phyloP scores from a whole-genome alignment of 2,888 invertebrate genomes.

The Fabriciana adippe region DNA sequence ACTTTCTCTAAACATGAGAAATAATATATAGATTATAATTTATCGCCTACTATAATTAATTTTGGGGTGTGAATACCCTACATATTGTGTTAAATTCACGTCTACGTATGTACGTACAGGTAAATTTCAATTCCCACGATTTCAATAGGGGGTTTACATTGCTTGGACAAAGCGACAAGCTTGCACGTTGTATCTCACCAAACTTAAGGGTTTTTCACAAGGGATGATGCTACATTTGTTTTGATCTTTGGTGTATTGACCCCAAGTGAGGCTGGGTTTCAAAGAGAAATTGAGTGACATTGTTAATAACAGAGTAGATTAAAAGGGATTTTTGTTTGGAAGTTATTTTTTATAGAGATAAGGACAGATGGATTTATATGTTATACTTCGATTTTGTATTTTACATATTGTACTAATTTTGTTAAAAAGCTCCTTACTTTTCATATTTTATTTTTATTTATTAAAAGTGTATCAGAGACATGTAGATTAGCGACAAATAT shows the following conservation, averaged over 20 bases:
- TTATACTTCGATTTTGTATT: neutral
- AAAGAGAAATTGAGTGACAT: slow-evolving; percentile 16
- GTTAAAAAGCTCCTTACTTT: no score
- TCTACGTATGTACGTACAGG: slow-evolving; percentile 52
- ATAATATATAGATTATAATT: slow-evolving; percentile 74
- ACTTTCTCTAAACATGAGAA: slow-evolving; percentile 21
- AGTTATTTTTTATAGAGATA: neutral
- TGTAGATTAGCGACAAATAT: no score
- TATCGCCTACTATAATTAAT: slow-evolving; percentile 68
- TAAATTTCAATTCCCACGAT: slow-evolving; percentile 71
- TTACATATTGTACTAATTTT: no score
- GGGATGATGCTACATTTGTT: slow-evolving; percentile 47
- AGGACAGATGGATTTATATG: neutral
- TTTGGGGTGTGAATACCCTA: slow-evolving; percentile 35
- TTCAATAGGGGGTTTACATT: slow-evolving; percentile 63
- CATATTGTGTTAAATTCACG: slow-evolving; percentile 28
- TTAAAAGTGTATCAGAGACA: no score
- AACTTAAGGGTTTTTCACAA: slow-evolving; percentile 46
- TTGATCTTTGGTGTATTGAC: slow-evolving; percentile 42
- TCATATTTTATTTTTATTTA: no score
- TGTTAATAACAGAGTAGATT: slow-evolving; percentile 1
- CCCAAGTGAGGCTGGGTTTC: slow-evolving; percentile 15
- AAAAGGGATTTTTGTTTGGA: neutral
- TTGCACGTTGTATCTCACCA: slow-evolving; percentile 52
- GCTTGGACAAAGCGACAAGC: slow-evolving; percentile 62